Evolutionary conservation across 2,797 vertebrate species (phyloP).

Genomic region (Kryptopterus vitreolus): DNA sequence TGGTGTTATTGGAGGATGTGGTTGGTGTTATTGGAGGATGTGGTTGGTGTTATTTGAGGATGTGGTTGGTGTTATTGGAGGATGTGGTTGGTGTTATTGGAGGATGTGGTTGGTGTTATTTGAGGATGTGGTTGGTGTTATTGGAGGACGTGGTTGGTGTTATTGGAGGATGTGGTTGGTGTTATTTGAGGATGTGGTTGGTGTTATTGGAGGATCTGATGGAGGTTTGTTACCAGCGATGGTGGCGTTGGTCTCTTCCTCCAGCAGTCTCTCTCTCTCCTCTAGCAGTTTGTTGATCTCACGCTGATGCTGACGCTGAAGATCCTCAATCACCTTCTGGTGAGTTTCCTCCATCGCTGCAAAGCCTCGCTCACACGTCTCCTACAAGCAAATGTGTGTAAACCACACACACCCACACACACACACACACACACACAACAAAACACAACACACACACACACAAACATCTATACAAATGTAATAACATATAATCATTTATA

Average conservation of each 20-base stretch:
- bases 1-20: too few relatives aligned
- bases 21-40: background rate
- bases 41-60: background rate
- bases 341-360: conserved; percentile 97
- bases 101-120: too few relatives aligned
- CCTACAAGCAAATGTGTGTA: conserved; percentile 68
- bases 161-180: too few relatives aligned
- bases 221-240: conserved; percentile 83
- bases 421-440: background rate
- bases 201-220: background rate
- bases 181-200: too few relatives aligned
- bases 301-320: conserved; percentile 94
- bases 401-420: conserved; percentile 13
- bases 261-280: conserved; percentile 91
- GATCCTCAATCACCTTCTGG: conserved; percentile 92
- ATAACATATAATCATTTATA: too few relatives aligned
- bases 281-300: conserved; percentile 93
- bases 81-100: too few relatives aligned
- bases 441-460: background rate
- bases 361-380: conserved; percentile 96
- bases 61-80: too few relatives aligned
- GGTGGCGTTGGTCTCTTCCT: conserved; percentile 94
- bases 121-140: background rate
- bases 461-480: background rate
- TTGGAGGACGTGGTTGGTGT: too few relatives aligned